phyloP scores from a whole-genome alignment of 2,888 invertebrate genomes.

The Formica aserva region DNA sequence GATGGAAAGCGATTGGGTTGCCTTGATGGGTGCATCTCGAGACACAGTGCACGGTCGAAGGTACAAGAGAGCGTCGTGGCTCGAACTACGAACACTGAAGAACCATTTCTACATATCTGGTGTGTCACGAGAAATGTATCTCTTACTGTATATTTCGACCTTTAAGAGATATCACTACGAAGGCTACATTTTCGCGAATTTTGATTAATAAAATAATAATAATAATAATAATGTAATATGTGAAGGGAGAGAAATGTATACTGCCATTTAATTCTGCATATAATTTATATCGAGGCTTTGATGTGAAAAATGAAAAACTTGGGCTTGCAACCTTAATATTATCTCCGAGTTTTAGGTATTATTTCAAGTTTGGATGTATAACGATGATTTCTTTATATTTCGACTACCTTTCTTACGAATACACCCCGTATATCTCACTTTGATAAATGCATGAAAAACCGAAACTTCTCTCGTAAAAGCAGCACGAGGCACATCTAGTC shows the following conservation, averaged over 20 bases:
- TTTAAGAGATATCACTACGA: neutral
- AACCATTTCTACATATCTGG: conserved; percentile 74
- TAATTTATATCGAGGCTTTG: neutral
- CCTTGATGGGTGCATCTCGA: conserved; percentile 62
- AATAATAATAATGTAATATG: neutral
- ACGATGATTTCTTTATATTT: neutral
- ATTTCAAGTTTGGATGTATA: neutral
- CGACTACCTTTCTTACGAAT: neutral
- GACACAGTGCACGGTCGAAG: conserved; percentile 58
- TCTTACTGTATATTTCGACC: neutral
- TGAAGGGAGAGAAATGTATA: neutral
- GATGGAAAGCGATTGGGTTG: conserved; percentile 66
- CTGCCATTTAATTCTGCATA: neutral
- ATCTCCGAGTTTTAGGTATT: neutral
- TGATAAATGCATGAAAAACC: conserved; percentile 69
- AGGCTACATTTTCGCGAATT: neutral
- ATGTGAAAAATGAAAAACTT: neutral
- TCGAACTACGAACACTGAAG: conserved; percentile 80
- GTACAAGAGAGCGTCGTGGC: conserved; percentile 67
- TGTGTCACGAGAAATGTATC: neutral
- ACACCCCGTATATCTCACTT: conserved; percentile 44
- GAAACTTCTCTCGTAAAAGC: conserved; percentile 77
- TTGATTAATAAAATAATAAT: neutral
- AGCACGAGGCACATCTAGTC: conserved; percentile 57
- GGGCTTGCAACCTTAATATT: neutral